Base-by-base conservation (phyloP, 2,888 invertebrate genomes). In the Tenthredo distinguenda region DNA sequence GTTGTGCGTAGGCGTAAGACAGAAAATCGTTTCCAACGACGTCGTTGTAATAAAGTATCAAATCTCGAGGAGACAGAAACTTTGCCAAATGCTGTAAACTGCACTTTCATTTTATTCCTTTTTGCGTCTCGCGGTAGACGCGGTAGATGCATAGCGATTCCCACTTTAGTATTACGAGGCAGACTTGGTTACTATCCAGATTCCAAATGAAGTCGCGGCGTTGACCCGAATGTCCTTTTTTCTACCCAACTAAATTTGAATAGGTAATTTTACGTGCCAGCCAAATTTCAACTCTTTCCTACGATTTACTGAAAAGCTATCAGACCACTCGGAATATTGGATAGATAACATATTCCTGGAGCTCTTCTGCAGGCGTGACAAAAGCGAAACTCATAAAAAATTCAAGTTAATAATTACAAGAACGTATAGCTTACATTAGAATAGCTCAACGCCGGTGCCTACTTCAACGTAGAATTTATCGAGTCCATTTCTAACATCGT, bases 201-300 rank as follows among this genome's bases (percentile, higher is more conserved):
- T n/a, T 81, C n/a, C 40, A 81, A 81, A 58, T 81, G 62, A 81
- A 81, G 40, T 81, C 81, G 58, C 62, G 40, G 37, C 81, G 62
- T 26, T 62, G 81, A 81, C 81, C 81, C 40, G 81, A 9, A 50
- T 21, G 62, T 9, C 34, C n/a, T 58, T 62, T 81, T 50, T 72
- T 77, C 77, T 21, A 34, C 43, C 40, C 71, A 18, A 81, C 65
- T 40, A 71, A 47, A 62, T 72, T 77, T 65, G 47, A 81, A 9
- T 26, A 31, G 31, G 65, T 34, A 65, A 21, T 71, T 65, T 43
- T 26, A 74, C 62, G 47, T 40, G 71, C 50, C 34, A 77, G 31
- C 34, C 31, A 5, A 10, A n/a, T 77, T 77, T 34, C 50, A 34
- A 77, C 15, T n/a, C 37, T 77, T 50, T 18, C 18, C 34, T 9